phyloP scores from a whole-genome alignment of 2,797 vertebrate genomes.

The Ciconia nigra region DNA sequence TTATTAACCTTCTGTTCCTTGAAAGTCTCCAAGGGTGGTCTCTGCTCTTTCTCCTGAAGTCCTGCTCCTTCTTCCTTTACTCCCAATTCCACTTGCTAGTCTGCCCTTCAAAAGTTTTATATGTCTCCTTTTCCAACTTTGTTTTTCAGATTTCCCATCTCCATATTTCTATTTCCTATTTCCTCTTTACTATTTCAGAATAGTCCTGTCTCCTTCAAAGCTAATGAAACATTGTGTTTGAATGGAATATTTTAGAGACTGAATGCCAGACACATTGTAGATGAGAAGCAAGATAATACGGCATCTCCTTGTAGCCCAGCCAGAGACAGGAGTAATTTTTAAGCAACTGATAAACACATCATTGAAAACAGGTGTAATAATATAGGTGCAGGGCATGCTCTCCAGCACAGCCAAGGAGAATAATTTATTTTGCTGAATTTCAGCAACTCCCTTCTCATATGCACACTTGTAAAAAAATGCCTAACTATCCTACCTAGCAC shows the following conservation, averaged over 20 bases:
- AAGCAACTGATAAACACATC: slow-evolving; percentile 38
- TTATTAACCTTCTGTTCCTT: neutral
- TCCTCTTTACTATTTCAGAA: neutral
- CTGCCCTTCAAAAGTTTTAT: neutral
- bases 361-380: slow-evolving; percentile 53
- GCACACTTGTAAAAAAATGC: neutral
- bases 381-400: neutral
- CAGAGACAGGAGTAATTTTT: neutral
- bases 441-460: neutral
- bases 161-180: neutral
- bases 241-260: neutral
- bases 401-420: neutral
- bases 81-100: neutral
- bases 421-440: slow-evolving; percentile 10
- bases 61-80: neutral
- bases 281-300: slow-evolving; percentile 12
- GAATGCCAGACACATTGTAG: neutral
- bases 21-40: neutral
- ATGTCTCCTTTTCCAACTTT: neutral
- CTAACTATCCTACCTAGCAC: neutral
- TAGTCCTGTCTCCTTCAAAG: neutral
- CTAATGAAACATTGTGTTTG: neutral
- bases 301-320: neutral
- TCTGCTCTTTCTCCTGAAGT: neutral
- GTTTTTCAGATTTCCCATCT: neutral